These are phyloP conservation scores for Bombyx huttoni DNA, from an alignment of 2,888 invertebrate species.

Conservation along the genomic window DNA sequence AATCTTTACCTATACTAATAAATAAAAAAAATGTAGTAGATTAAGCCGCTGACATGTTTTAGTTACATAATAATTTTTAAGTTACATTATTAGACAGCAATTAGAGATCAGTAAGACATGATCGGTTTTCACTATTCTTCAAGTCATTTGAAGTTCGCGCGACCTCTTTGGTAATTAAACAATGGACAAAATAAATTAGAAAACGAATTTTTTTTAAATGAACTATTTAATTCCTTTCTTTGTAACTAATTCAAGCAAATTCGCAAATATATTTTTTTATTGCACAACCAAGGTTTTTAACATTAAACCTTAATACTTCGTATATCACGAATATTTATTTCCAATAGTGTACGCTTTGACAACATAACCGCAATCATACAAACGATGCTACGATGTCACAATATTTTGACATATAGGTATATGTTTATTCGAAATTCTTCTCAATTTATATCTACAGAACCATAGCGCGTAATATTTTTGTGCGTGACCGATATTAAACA, in stretches of 20 bases:
- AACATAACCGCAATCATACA: not conserved
- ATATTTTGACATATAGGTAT: not conserved
- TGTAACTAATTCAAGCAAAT: no score
- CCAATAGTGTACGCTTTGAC: not conserved
- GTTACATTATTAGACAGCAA: slow-evolving; percentile 27
- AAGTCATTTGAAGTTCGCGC: slow-evolving; percentile 29
- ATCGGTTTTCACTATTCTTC: slow-evolving; percentile 41
- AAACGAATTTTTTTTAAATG: not conserved
- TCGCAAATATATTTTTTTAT: no score
- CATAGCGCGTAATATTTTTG: not conserved
- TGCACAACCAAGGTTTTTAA: no score
- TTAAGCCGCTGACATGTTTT: not conserved
- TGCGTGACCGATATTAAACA: not conserved
- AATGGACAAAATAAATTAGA: not conserved
- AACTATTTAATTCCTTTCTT: no score
- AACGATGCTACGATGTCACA: not conserved
- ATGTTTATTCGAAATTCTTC: not conserved
- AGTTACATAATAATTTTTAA: slow-evolving; percentile 7
- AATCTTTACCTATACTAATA: no score
- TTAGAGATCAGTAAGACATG: slow-evolving; percentile 40
- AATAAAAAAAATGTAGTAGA: no score
- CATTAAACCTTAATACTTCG: no score
- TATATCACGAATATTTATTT: no score
- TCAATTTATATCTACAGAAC: not conserved
- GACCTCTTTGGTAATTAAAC: slow-evolving; percentile 6